These are phyloP conservation scores for Dichetophora obliterata DNA, from an alignment of 2,888 invertebrate species.

Conservation along the genomic window DNA sequence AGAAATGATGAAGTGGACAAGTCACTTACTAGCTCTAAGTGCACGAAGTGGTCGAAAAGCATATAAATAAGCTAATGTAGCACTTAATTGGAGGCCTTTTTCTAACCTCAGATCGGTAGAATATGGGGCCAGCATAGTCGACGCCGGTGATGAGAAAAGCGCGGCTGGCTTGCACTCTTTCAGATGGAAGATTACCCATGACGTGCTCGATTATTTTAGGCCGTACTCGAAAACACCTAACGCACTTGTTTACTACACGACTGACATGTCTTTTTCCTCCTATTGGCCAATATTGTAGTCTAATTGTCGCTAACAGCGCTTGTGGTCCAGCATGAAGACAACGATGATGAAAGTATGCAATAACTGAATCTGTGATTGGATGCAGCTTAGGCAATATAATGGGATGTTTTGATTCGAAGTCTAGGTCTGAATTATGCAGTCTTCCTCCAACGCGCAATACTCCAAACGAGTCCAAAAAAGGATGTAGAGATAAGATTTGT, in stretches of 20 bases:
- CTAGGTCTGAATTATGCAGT: conserved; percentile 12
- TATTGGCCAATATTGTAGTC: conserved; percentile 29
- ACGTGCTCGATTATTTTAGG: background rate
- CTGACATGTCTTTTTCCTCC: conserved; percentile 22
- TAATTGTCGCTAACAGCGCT: too few relatives aligned
- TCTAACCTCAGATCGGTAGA: background rate
- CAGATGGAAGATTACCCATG: conserved; percentile 9
- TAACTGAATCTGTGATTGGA: conserved; percentile 30
- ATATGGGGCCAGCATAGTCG: conserved; percentile 32
- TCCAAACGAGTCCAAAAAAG: conserved; percentile 36
- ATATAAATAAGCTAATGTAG: conserved; percentile 42
- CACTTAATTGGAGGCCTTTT: conserved; percentile 39
- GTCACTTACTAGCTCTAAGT: conserved; percentile 38
- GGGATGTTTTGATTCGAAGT: conserved; percentile 29
- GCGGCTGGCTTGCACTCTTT: conserved; percentile 20
- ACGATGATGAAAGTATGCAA: conserved; percentile 28
- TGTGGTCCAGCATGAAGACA: too few relatives aligned
- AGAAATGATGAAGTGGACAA: conserved; percentile 34
- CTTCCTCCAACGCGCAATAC: conserved; percentile 41
- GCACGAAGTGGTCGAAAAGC: conserved; percentile 46
- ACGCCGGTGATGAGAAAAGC: conserved; percentile 29
- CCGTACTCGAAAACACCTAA: conserved; percentile 20
- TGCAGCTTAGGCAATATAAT: conserved; percentile 38
- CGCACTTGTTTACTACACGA: conserved; percentile 21
- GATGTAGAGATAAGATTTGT: conserved; percentile 19